Evolutionary conservation across 35 echinoderm and acorn worm species (phyloP).

Genomic region (Lytechinus pictus): DNA sequence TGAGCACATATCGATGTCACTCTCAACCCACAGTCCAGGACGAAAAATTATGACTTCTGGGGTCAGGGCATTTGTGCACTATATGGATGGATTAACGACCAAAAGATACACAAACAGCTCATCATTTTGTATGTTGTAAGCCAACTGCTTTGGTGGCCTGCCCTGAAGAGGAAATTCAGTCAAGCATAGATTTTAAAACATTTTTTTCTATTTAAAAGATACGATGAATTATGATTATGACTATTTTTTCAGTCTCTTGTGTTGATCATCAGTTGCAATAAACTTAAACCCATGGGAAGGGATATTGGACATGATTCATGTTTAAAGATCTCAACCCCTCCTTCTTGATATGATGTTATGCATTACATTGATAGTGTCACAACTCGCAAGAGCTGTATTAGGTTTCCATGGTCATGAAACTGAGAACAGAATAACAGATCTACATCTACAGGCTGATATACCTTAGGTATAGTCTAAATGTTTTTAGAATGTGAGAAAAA

Average conservation of each 20-base stretch:
- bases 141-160: background rate
- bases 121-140: background rate
- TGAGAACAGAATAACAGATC: background rate
- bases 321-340: background rate
- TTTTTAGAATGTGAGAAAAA: too few species aligned
- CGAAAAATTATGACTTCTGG: background rate
- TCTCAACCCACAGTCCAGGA: background rate
- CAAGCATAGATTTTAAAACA: background rate
- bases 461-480: too few species aligned
- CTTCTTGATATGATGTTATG: background rate
- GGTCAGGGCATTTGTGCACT: background rate
- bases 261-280: background rate
- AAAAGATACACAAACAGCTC: constrained; percentile 5
- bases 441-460: background rate
- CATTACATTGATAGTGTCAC: background rate
- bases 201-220: background rate
- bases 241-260: background rate
- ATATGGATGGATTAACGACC: background rate
- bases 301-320: background rate
- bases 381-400: background rate
- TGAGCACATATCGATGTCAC: background rate
- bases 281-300: background rate
- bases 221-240: background rate
- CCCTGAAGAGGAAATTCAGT: background rate
- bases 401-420: background rate